A percentile compares a stretch with the other conserved stretches of the same genome.
phyloP scores from a whole-genome alignment of 1,140 invertebrate genomes.

The Scaptodrosophila lebanonensis region DNA sequence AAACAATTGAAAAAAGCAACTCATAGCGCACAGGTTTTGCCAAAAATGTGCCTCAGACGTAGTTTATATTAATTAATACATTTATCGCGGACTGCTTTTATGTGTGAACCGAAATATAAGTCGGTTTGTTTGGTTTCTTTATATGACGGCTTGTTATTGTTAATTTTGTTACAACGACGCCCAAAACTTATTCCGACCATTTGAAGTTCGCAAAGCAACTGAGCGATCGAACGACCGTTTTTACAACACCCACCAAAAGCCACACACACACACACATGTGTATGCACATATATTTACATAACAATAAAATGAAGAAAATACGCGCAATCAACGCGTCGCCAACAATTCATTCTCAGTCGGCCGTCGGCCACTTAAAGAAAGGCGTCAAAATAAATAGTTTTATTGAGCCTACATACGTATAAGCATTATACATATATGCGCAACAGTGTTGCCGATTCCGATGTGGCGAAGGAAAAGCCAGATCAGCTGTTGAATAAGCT shows the following conservation, averaged over 20 bases:
- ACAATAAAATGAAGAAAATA: slow-evolving; percentile 60
- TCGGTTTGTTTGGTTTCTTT: too few relatives aligned
- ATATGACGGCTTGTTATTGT: too few relatives aligned
- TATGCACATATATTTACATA: slow-evolving; percentile 17
- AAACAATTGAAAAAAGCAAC: slow-evolving; percentile 61
- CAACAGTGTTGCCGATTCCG: neutral
- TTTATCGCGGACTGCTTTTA: too few relatives aligned
- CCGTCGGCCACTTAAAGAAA: slow-evolving; percentile 58
- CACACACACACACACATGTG: slow-evolving; percentile 18
- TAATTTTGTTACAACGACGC: too few relatives aligned
- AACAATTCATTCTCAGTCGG: slow-evolving; percentile 56
- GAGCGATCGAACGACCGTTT: too few relatives aligned
- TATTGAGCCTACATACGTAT: neutral
- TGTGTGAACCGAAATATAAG: too few relatives aligned
- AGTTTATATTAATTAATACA: too few relatives aligned
- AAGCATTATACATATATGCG: slow-evolving; percentile 16
- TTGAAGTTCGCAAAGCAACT: neutral
- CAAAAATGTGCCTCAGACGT: slow-evolving; percentile 41
- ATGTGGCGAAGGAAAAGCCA: too few relatives aligned
- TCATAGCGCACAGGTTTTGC: slow-evolving; percentile 59
- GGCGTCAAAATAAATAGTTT: slow-evolving; percentile 12
- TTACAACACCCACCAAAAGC: slow-evolving; percentile 17
- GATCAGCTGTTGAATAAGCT: too few relatives aligned
- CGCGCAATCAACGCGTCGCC: slow-evolving; percentile 68
- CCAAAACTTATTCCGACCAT: too few relatives aligned